A percentile compares a stretch with the other conserved stretches of the same genome.
Conservation (phyloP, 2,113 vertebrate species). For the Urocolius indicus region DNA sequence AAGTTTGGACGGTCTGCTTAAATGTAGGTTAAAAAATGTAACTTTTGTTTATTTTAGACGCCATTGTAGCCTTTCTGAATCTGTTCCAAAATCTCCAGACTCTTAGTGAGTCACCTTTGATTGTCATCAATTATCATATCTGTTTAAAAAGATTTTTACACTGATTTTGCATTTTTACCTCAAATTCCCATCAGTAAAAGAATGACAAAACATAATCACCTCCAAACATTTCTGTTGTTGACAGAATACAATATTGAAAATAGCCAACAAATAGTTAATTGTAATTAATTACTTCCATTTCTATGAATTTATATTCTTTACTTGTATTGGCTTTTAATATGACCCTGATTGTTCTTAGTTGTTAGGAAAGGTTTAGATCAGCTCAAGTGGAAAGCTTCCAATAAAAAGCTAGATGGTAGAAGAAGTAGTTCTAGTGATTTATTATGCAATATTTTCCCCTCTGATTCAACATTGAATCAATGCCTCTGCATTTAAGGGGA, state of each 20-base stretch:
- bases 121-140: not conserved
- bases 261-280: not conserved
- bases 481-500: conserved; percentile 11
- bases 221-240: not conserved
- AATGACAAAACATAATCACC: not conserved
- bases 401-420: conserved; percentile 9
- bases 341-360: not conserved
- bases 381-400: conserved; percentile 10
- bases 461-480: conserved; percentile 29
- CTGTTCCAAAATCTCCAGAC: not conserved
- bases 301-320: not conserved
- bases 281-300: not conserved
- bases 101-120: not conserved
- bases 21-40: not conserved
- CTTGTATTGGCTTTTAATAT: not conserved
- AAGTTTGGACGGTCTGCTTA: not conserved
- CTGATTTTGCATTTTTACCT: not conserved
- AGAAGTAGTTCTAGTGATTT: conserved; percentile 45
- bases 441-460: conserved; percentile 14
- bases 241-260: not conserved
- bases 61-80: not conserved
- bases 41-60: not conserved
- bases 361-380: conserved; percentile 5
- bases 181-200: not conserved
- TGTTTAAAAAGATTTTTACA: not conserved